phyloP scores from a whole-genome alignment of 53 echinoderm and acorn worm species.

The Actinopyga echinites region DNA sequence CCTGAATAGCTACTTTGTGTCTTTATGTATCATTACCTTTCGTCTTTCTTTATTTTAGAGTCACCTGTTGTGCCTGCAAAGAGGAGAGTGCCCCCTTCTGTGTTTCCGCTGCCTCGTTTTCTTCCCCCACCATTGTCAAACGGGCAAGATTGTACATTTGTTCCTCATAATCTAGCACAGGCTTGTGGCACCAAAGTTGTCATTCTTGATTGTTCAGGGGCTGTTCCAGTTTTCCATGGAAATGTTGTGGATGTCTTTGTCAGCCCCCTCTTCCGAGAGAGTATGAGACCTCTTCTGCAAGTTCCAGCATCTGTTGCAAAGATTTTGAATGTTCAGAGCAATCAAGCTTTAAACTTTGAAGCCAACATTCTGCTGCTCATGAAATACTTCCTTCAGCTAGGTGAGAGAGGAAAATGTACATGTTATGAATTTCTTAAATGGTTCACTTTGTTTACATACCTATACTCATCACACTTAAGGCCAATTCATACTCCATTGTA shows the following conservation, averaged over 20 bases:
- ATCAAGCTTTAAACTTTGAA: conserved; percentile 85
- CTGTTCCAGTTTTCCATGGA: conserved; percentile 85
- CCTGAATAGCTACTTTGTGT: not conserved
- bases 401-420: conserved; percentile 55
- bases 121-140: conserved; percentile 73
- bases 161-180: conserved; percentile 80
- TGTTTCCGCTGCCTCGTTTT: conserved; percentile 78
- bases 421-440: no score
- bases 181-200: conserved; percentile 73
- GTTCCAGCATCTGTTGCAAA: conserved; percentile 66
- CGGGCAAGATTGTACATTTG: conserved; percentile 85
- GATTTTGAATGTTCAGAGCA: conserved; percentile 67
- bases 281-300: conserved; percentile 76
- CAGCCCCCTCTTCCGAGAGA: conserved; percentile 80
- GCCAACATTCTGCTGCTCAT: conserved; percentile 94
- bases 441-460: no score
- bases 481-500: no score
- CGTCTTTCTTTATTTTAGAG: not conserved
- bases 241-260: conserved; percentile 79
- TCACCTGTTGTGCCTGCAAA: conserved; percentile 69
- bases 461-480: no score
- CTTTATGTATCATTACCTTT: not conserved
- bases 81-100: conserved; percentile 69
- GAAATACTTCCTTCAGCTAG: conserved; percentile 90
- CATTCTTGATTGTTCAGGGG: conserved; percentile 83